Evolutionary conservation across 2,797 vertebrate genomes (phyloP), one percentile per base, ranked within the genome.

Genomic region (Acipenser ruthenus): DNA sequence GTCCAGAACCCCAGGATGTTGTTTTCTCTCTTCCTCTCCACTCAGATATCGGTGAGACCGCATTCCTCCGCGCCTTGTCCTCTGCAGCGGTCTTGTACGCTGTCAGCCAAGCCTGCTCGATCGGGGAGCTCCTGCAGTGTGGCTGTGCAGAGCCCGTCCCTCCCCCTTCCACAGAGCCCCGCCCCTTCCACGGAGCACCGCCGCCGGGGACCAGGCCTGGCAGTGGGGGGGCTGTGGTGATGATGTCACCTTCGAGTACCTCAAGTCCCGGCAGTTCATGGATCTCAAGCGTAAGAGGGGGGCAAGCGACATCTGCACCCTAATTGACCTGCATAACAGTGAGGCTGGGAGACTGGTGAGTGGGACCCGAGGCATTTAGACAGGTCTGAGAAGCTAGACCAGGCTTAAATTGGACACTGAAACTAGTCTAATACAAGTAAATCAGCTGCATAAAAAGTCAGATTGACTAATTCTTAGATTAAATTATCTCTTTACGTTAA

Each of bases 281-380:
- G 68, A 69, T 15, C 51, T 62, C n/a, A 50, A 59, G 7, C 11
- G n/a, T 23, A 69, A 49, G 9, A 65, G 65, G 8, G 68, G 55
- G 1, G 61, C 56, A 52, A 69, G 63, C 49, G 68, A 69, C 53
- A 69, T 69, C 53, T 48, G 60, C 8, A 65, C 68, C 6, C 8
- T 64, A 18, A 69, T 69, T 48, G 56, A 69, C 12, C 68, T 66
- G n/a, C 68, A 69, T 50, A 69, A 69, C 63, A 69, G 65, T 13
- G 68, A 69, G 56, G 68, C 68, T 6, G 68, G 68, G 5, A 50
- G 68, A 1, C 15, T 69, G 68, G 63, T 69, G 51, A 15, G 66
- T 67, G 4, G 23, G 2, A 37, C 23, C 23, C 23, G 23, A 37
- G 23, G 23, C 23, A 37, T 37, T 37, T 5, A 15, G 2, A 37